phyloP scores from a whole-genome alignment of 2,797 vertebrate species.

The Rhinichthys osculus region DNA sequence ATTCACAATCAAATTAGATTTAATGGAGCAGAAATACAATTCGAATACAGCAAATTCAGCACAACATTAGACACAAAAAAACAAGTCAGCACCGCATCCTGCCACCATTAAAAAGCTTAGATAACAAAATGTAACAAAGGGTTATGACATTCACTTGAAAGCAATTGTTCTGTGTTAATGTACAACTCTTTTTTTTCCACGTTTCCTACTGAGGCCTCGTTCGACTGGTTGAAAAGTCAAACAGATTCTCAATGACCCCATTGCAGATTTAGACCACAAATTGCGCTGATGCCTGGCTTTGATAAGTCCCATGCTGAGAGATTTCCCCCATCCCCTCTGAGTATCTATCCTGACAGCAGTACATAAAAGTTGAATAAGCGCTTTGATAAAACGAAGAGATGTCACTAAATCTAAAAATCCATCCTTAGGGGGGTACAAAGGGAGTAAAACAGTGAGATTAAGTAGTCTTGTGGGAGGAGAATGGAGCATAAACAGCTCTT shows the following conservation, averaged over 20 bases:
- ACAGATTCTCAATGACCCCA: slow-evolving; percentile 36
- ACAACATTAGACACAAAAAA: not conserved
- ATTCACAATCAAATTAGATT: slow-evolving; percentile 28
- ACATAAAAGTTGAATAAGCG: slow-evolving; percentile 64
- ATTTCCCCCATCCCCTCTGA: slow-evolving; percentile 32
- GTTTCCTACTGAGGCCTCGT: slow-evolving; percentile 1
- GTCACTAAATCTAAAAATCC: slow-evolving; percentile 62
- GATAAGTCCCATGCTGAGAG: slow-evolving; percentile 49
- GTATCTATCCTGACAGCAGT: slow-evolving; percentile 48
- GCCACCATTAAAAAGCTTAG: slow-evolving; percentile 12
- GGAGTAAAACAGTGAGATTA: slow-evolving; percentile 55
- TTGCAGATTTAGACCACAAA: slow-evolving; percentile 44
- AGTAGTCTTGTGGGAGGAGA: slow-evolving; percentile 57
- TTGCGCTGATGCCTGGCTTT: slow-evolving; percentile 50
- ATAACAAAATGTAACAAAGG: not conserved
- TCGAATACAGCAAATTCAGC: slow-evolving; percentile 7
- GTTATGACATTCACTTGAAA: slow-evolving; percentile 20
- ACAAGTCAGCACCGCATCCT: not conserved
- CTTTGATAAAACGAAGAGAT: slow-evolving; percentile 62
- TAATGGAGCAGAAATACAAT: slow-evolving; percentile 31
- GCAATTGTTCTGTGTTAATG: not conserved
- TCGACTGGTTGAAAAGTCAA: slow-evolving; percentile 12
- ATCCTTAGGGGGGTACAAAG: slow-evolving; percentile 51
- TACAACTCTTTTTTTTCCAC: not conserved
- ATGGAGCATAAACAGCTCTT: slow-evolving; percentile 54